Base-by-base conservation (phyloP, 2,797 vertebrate genomes). In the Hippocampus kuda region DNA sequence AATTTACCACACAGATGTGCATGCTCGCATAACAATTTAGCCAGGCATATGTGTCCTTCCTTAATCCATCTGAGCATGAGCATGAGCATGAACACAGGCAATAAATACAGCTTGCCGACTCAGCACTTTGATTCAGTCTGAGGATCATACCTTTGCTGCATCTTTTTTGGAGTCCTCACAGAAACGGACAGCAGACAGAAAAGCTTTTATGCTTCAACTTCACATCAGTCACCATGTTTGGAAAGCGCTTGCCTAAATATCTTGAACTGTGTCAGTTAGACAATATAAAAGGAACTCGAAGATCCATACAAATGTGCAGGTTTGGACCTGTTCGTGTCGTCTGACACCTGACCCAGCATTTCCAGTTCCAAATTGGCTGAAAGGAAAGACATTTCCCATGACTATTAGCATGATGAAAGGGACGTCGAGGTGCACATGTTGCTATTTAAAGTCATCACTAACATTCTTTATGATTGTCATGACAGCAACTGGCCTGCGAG, bases 41-140 rank as follows among this genome's bases (percentile, higher is more conserved):
- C 57, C 70, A 81, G 71, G 77, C 78, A 77, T 81, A 77, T 81
- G 85, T 81, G 78, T 81, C 72, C 77, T 79, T 84, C 83, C 84
- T 86, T 80, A 38, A 38, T 38, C 34, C 81, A 75, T 66, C 56
- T 70, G 82, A 83, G 79, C 66, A 77, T 71, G 78, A 72, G 76
- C 68, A 64, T 84, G 83, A 84, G 85, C 81, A 79, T 71, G 73
- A 79, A 71, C 80, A 69, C 75, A 86, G 74, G 81, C 81, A 77
- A 85, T 81, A 83, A 82, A 81, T 75, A 70, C 18, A 68, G 74
- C 68, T 5, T 24, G 77, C 77, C 81, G 75, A 73, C 75, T 79
- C 78, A 79, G 74, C 80, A 73, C 73, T 72, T 75, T 79, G 81
- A 82, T 83, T 85, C 78, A 77, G 82, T 63, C 71, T 82, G 83